phyloP scores from a whole-genome alignment of 2,113 vertebrate species.

The Gymnocephalus cernua region DNA sequence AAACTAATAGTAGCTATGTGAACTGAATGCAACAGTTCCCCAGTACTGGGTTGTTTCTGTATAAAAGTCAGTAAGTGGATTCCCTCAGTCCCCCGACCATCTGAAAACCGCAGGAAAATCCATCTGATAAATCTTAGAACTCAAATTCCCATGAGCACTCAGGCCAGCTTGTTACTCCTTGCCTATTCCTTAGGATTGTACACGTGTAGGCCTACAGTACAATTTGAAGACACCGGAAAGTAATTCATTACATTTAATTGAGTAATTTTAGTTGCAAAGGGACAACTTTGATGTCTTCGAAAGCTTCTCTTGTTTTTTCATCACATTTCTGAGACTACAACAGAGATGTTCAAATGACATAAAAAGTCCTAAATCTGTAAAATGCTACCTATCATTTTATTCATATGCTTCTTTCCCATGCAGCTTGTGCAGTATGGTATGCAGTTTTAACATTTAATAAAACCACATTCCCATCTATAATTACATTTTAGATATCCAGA shows the following conservation, averaged over 20 bases:
- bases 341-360: not conserved
- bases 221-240: not conserved
- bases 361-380: not conserved
- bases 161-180: constrained; percentile 9
- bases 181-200: not conserved
- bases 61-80: constrained; percentile 31
- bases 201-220: not conserved
- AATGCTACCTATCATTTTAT: not conserved
- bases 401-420: too few species aligned
- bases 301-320: not conserved
- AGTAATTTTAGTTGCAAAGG: not conserved
- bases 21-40: not conserved
- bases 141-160: constrained; percentile 5
- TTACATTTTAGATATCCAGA: too few species aligned
- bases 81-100: constrained; percentile 17
- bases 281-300: not conserved
- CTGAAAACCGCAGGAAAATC: constrained; percentile 15
- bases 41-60: constrained; percentile 14
- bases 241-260: not conserved
- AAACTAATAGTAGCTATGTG: not conserved
- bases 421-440: too few species aligned
- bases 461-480: too few species aligned
- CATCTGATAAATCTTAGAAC: constrained; percentile 9
- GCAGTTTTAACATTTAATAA: too few species aligned
- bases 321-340: not conserved